Evolutionary conservation across 1,140 invertebrate genomes (phyloP).

Genomic region (Ceratosolen solmsi): DNA sequence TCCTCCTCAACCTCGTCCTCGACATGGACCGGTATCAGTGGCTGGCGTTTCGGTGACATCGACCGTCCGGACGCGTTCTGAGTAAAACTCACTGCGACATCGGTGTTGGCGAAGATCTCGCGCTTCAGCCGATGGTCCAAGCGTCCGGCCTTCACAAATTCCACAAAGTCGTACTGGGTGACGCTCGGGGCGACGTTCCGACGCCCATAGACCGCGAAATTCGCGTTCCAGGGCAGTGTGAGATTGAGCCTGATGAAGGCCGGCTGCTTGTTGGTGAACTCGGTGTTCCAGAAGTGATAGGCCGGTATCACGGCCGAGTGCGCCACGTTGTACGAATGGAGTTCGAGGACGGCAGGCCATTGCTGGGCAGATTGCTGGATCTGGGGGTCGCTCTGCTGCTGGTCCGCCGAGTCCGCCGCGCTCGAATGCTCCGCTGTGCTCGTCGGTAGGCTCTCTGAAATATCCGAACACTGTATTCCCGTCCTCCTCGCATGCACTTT

Average conservation of each 20-base stretch:
- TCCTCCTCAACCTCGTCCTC: neutral
- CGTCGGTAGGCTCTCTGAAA: slow-evolving; percentile 79
- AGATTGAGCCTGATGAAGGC: slow-evolving; percentile 92
- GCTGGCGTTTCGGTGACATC: no score
- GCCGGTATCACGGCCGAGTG: slow-evolving; percentile 87
- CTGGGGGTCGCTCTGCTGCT: slow-evolving; percentile 72
- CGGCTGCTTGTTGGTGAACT: slow-evolving; percentile 90
- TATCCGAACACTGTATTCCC: slow-evolving; percentile 14
- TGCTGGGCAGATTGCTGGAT: slow-evolving; percentile 80
- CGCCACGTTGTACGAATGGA: slow-evolving; percentile 86
- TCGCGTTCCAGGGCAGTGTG: slow-evolving; percentile 90
- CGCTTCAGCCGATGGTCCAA: slow-evolving; percentile 82
- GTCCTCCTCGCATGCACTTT: no score
- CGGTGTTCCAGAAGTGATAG: slow-evolving; percentile 92
- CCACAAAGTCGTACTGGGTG: slow-evolving; percentile 95
- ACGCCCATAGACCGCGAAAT: slow-evolving; percentile 94
- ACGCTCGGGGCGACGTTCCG: slow-evolving; percentile 93
- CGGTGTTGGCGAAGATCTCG: slow-evolving; percentile 55
- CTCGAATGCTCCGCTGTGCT: slow-evolving; percentile 80
- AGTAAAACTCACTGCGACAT: slow-evolving; percentile 50
- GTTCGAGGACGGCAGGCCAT: slow-evolving; percentile 86
- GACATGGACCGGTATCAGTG: no score
- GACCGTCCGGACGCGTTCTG: slow-evolving; percentile 37
- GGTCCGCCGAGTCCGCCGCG: slow-evolving; percentile 68
- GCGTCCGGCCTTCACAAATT: slow-evolving; percentile 89